Percentiles rank a stretch among this genome's conserved stretches.
Conservation (phyloP, 2,113 vertebrate genomes). For the Panthera uncia region DNA sequence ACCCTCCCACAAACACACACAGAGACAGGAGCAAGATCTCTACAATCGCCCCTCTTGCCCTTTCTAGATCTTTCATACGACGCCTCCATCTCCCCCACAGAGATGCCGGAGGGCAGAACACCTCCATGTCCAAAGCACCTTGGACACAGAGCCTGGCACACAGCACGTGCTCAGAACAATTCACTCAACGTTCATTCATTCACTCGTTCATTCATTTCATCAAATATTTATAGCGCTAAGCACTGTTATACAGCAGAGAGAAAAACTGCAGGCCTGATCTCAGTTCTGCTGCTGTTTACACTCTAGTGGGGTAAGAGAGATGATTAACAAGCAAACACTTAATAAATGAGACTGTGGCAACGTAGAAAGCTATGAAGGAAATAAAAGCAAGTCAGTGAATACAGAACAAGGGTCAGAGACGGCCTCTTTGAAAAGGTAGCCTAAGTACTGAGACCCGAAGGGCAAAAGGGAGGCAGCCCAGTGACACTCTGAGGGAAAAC, state of each 20-base stretch:
- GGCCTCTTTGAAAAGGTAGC: not conserved
- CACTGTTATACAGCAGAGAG: not conserved
- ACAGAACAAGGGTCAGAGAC: not conserved
- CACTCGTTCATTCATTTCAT: not conserved
- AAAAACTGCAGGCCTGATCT: not conserved
- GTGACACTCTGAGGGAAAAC: not conserved
- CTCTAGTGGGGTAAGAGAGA: not conserved
- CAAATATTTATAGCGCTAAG: not conserved
- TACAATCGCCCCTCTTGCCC: not conserved
- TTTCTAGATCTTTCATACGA: not conserved
- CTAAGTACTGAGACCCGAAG: not conserved
- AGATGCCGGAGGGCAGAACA: not conserved
- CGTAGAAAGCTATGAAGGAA: not conserved
- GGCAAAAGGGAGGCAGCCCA: not conserved
- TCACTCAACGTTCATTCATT: not conserved
- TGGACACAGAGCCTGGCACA: not conserved
- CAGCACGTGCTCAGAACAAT: not conserved
- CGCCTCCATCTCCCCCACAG: not conserved
- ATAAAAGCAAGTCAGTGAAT: not conserved
- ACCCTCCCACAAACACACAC: no score
- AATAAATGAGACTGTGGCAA: not conserved
- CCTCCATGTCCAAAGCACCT: not conserved
- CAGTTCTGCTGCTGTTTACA: not conserved
- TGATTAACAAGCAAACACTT: not conserved
- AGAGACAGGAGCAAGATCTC: not conserved